phyloP scores from a whole-genome alignment of 1,140 invertebrate genomes.

The Pogonomyrmex barbatus region DNA sequence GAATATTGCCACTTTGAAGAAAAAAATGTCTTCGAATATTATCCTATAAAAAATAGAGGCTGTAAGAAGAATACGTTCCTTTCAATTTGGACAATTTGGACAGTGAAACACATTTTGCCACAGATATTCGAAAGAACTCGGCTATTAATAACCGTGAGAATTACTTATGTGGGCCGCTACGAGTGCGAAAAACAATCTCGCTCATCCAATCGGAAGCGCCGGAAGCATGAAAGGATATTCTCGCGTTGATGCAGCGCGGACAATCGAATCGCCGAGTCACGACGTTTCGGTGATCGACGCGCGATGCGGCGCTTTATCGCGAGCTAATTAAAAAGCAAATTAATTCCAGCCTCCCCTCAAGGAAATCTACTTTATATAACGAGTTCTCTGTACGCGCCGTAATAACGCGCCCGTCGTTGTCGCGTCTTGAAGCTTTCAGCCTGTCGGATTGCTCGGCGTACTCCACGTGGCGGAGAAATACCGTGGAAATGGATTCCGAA shows the following conservation, averaged over 20 bases:
- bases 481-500: slow-evolving; percentile 27
- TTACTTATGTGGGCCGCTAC: background rate
- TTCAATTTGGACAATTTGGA: background rate
- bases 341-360: slow-evolving; percentile 52
- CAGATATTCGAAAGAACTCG: background rate
- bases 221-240: slow-evolving; percentile 29
- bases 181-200: slow-evolving; percentile 9
- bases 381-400: slow-evolving; percentile 53
- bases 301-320: slow-evolving; percentile 34
- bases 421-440: slow-evolving; percentile 16
- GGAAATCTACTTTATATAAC: slow-evolving; percentile 52
- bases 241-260: slow-evolving; percentile 24
- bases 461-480: slow-evolving; percentile 36
- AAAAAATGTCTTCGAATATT: background rate
- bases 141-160: slow-evolving; percentile 24
- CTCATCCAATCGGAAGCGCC: slow-evolving; percentile 49
- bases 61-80: background rate
- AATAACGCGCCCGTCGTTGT: slow-evolving; percentile 46
- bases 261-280: slow-evolving; percentile 54
- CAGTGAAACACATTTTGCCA: background rate
- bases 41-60: background rate
- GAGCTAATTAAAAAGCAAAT: slow-evolving; percentile 56
- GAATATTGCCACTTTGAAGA: background rate
- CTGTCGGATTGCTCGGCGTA: slow-evolving; percentile 13
- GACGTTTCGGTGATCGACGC: slow-evolving; percentile 54